Conservation (phyloP, 2,113 vertebrate species). For the Hymenochirus boettgeri region DNA sequence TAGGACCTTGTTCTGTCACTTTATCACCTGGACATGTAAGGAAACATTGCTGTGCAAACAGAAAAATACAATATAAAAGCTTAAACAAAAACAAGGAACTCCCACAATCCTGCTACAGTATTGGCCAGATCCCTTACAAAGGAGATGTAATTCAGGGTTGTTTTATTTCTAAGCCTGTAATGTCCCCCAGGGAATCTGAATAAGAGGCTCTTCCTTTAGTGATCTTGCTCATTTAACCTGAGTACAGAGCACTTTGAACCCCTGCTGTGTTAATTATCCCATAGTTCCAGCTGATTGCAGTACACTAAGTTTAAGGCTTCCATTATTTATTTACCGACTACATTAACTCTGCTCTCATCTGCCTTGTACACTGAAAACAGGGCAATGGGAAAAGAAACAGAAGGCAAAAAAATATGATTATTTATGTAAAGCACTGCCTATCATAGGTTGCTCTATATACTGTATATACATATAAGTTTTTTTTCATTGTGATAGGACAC, state of each 20-base stretch:
- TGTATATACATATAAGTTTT: too few species aligned
- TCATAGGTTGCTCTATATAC: too few species aligned
- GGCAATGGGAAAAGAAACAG: slow-evolving; percentile 1
- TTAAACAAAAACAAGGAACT: not conserved
- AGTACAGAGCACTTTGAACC: slow-evolving; percentile 55
- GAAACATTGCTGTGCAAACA: too few species aligned
- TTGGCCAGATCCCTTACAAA: not conserved
- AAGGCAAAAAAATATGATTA: too few species aligned
- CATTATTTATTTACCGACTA: slow-evolving; percentile 78
- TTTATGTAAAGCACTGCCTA: too few species aligned
- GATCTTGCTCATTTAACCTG: slow-evolving; percentile 69
- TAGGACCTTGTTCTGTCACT: too few species aligned
- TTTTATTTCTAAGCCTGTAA: slow-evolving; percentile 23
- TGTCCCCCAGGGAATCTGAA: slow-evolving; percentile 50
- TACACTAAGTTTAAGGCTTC: slow-evolving; percentile 69
- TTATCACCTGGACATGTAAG: too few species aligned
- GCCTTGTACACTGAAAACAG: slow-evolving; percentile 4
- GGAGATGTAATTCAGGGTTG: slow-evolving; percentile 15
- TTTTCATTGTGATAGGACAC: too few species aligned
- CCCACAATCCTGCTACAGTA: not conserved
- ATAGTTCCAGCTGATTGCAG: slow-evolving; percentile 70
- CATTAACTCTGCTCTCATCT: slow-evolving; percentile 59
- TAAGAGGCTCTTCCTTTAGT: slow-evolving; percentile 55
- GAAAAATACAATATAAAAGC: not conserved
- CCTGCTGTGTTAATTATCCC: slow-evolving; percentile 69